Evolutionary conservation across 2,797 vertebrate species (phyloP).

Genomic region (Centroberyx gerrardi): DNA sequence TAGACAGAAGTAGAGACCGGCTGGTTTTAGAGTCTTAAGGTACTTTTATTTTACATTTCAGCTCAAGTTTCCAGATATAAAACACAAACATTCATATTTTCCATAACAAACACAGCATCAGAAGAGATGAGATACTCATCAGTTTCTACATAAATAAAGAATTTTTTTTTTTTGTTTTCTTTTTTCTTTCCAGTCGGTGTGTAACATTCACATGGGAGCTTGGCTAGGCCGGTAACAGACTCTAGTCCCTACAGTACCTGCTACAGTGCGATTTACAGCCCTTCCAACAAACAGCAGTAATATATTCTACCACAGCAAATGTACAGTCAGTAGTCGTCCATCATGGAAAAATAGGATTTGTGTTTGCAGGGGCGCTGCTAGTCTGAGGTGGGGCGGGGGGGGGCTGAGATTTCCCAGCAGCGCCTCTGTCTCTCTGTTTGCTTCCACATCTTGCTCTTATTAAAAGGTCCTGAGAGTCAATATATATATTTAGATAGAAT

Average conservation of each 20-base stretch:
- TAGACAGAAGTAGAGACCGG: not conserved
- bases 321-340: slow-evolving; percentile 36
- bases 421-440: not conserved
- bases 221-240: slow-evolving; percentile 15
- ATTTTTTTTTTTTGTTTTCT: no score
- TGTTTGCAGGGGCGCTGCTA: not conserved
- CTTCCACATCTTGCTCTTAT: not conserved
- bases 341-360: not conserved
- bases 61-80: slow-evolving; percentile 62
- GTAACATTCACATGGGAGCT: slow-evolving; percentile 26
- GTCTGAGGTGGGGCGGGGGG: not conserved
- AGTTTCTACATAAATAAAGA: slow-evolving; percentile 18
- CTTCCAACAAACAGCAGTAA: slow-evolving; percentile 26
- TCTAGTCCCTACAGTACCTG: slow-evolving; percentile 23
- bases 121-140: slow-evolving; percentile 17
- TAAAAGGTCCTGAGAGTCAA: not conserved
- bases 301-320: slow-evolving; percentile 29
- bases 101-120: slow-evolving; percentile 44
- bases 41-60: slow-evolving; percentile 48
- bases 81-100: slow-evolving; percentile 56
- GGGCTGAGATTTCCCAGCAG: not conserved
- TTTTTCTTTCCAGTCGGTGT: not conserved
- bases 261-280: slow-evolving; percentile 9
- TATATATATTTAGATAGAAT: not conserved
- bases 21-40: not conserved